Base-by-base conservation (phyloP, 1,140 invertebrate genomes). In the Chelonus insularis region DNA sequence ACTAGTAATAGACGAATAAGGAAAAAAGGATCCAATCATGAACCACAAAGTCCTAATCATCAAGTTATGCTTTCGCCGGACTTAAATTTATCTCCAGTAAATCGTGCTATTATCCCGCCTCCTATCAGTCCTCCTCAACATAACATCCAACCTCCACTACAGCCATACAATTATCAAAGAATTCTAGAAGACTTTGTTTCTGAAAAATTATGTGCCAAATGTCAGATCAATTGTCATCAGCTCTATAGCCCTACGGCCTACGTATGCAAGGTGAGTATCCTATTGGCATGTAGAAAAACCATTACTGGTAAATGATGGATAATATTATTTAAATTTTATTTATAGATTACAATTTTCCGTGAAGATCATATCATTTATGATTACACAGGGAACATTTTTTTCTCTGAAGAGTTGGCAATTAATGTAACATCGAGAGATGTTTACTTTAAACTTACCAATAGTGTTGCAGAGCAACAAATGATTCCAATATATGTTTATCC, bases 211-310 rank as follows among this genome's bases (percentile, higher is more conserved):
- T 54, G 67, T 4, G 75, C 70, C 4, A 25, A 45, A 0, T 79
- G 78, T 36, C 34, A 21, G 4, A 74, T 74, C 57, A 60, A 71
- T 21, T 67, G 69, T 32, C 58, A 65, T n/a, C 61, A 61, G 57
- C 57, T 64, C 6, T 62, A 36, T 47, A 55, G 68, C 20, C 64
- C 65, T 12, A n/a, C 34, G 60, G 72, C 71, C 48, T 73, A 63
- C 47, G n/a, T 72, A 45, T 70, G 72, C 43, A 73, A 69, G 66
- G 74, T 76, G 51, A 60, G 58, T 65, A 59, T 5, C 1, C n/a
- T n/a, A n/a, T n/a, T n/a, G n/a, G n/a, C n/a, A n/a, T n/a, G n/a
- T n/a, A n/a, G n/a, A n/a, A n/a, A n/a, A n/a, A n/a, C n/a, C n/a
- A 36, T 37, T 2, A 37, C 12, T 9, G 1, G 36, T 9, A 37